Evolutionary conservation across 2,888 invertebrate species (phyloP).

Genomic region (Drosophila peninsularis): DNA sequence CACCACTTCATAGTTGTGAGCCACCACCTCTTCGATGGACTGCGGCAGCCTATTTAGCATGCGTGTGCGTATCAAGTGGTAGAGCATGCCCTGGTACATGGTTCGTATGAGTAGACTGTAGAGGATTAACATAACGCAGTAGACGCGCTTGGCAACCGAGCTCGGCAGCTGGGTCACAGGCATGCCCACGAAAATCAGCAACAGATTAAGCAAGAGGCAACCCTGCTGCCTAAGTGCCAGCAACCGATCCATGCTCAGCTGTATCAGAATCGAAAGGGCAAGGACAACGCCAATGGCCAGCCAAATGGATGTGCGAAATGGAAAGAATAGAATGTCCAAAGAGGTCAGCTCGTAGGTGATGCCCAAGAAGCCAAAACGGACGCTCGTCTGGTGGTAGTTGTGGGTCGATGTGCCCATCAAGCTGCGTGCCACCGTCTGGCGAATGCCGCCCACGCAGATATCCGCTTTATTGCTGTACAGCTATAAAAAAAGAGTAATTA

Average conservation of each 20-base stretch:
- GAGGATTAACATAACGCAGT: slow-evolving; percentile 54
- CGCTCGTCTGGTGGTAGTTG: slow-evolving; percentile 63
- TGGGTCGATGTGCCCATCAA: slow-evolving; percentile 56
- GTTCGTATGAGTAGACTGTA: slow-evolving; percentile 70
- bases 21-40: slow-evolving; percentile 51
- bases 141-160: slow-evolving; percentile 42
- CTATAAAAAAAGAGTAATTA: slow-evolving; percentile 25
- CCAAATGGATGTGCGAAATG: slow-evolving; percentile 61
- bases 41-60: slow-evolving; percentile 54
- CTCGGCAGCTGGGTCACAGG: slow-evolving; percentile 38
- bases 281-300: slow-evolving; percentile 33
- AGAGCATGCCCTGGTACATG: slow-evolving; percentile 76
- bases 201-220: slow-evolving; percentile 30
- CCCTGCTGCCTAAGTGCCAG: slow-evolving; percentile 15
- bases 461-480: slow-evolving; percentile 42
- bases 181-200: slow-evolving; percentile 55
- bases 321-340: slow-evolving; percentile 58
- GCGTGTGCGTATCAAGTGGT: slow-evolving; percentile 67
- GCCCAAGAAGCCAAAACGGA: slow-evolving; percentile 51
- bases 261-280: slow-evolving; percentile 37
- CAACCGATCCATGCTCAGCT: slow-evolving; percentile 33
- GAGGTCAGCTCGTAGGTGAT: slow-evolving; percentile 51
- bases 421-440: slow-evolving; percentile 46
- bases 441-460: slow-evolving; percentile 66
- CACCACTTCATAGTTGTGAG: slow-evolving; percentile 46